Conservation (phyloP, 2,113 vertebrate genomes). For the Oxygymnocypris stewartii region DNA sequence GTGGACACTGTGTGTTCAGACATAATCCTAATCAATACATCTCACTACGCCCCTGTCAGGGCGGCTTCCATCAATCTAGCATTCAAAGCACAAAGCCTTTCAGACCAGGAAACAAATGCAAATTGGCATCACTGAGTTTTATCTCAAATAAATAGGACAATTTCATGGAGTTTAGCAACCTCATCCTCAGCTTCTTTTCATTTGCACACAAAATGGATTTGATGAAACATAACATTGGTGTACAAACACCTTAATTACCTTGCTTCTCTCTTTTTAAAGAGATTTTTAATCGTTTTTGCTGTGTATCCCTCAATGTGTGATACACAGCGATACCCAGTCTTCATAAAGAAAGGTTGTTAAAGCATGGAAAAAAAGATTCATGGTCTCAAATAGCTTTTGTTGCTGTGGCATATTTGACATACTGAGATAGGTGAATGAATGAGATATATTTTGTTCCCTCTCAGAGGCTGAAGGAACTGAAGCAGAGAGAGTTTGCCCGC, state of each 20-base stretch:
- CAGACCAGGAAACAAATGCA: conserved; percentile 55
- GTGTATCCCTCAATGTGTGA: conserved; percentile 36
- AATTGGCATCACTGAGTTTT: conserved; percentile 56
- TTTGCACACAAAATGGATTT: conserved; percentile 61
- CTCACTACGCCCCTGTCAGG: too few relatives aligned
- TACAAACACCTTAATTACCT: conserved; percentile 60
- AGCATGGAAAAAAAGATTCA: conserved; percentile 27
- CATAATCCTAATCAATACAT: conserved; percentile 22
- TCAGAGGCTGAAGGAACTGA: conserved; percentile 89
- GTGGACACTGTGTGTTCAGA: neutral
- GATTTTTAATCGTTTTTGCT: conserved; percentile 49
- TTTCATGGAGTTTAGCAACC: conserved; percentile 60
- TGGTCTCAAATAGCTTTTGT: conserved; percentile 28
- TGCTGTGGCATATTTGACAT: conserved; percentile 14
- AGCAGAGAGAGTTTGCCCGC: conserved; percentile 88
- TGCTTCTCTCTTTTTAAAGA: conserved; percentile 46
- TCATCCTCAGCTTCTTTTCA: conserved; percentile 59
- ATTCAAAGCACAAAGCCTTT: conserved; percentile 47
- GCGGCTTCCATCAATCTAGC: conserved; percentile 31
- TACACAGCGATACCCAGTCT: conserved; percentile 45
- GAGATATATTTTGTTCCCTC: conserved; percentile 50
- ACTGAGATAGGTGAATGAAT: conserved; percentile 37
- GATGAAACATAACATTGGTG: conserved; percentile 59
- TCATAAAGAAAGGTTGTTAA: conserved; percentile 46
- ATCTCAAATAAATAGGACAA: conserved; percentile 61